These are phyloP conservation scores for Arrhopalites spinosus DNA, from an alignment of 2,888 invertebrate species.

Conservation along the genomic window DNA sequence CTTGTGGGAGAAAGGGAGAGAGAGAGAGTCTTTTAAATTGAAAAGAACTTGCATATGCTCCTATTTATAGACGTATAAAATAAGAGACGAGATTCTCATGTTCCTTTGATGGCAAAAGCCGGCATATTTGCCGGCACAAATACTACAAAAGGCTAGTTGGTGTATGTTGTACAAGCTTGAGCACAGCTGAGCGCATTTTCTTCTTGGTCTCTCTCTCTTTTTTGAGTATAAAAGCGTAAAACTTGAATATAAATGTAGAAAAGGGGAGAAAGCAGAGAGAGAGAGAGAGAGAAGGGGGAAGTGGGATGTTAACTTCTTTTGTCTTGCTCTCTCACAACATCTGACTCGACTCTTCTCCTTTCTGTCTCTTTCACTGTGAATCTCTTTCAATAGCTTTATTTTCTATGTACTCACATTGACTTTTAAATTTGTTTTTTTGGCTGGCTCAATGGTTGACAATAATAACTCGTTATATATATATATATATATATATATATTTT, in stretches of 20 bases:
- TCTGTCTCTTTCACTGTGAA: background rate
- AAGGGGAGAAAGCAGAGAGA: background rate
- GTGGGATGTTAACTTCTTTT: slow-evolving; percentile 4
- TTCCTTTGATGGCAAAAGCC: background rate
- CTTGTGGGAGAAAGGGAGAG: too few relatives aligned
- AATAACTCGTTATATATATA: background rate
- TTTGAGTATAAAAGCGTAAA: background rate
- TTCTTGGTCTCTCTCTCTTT: background rate
- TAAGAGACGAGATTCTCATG: background rate
- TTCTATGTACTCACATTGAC: background rate
- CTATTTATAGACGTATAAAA: too few relatives aligned
- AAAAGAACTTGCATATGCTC: too few relatives aligned
- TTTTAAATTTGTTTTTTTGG: background rate
- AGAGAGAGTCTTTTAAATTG: too few relatives aligned
- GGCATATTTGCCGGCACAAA: background rate
- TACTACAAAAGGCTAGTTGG: background rate
- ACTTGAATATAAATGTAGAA: slow-evolving; percentile 1
- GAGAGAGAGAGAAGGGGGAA: background rate
- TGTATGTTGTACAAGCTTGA: background rate
- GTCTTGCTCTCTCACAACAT: background rate
- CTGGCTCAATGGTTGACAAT: background rate
- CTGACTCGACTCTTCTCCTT: background rate
- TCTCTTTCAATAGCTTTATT: background rate
- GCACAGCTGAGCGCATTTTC: background rate
- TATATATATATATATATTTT: too few relatives aligned